A percentile compares a stretch with the other conserved stretches of the same genome.
Evolutionary conservation across 2,888 invertebrate species (phyloP).

Genomic region (Drosophila subsilvestris): DNA sequence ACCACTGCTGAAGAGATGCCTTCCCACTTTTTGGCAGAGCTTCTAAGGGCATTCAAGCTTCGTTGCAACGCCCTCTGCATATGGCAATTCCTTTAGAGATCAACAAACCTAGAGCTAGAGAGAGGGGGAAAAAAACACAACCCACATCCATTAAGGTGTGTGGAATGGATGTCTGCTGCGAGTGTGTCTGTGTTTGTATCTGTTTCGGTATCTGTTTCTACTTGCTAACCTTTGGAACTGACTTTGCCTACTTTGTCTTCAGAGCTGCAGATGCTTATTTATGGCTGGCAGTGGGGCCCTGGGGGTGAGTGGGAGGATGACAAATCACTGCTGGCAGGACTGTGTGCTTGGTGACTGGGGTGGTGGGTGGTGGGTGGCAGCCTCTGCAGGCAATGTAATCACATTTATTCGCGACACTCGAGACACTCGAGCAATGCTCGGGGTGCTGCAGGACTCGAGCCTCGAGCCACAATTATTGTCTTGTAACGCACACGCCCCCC

Average conservation of each 20-base stretch:
- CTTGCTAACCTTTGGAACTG: slow-evolving; percentile 17
- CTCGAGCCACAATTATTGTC: slow-evolving; percentile 67
- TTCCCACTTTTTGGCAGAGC: no score
- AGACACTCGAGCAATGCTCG: slow-evolving; percentile 35
- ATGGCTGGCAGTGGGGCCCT: slow-evolving; percentile 19
- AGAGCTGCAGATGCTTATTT: slow-evolving; percentile 66
- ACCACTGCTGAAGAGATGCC: no score
- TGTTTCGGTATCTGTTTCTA: slow-evolving; percentile 11
- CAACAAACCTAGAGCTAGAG: background rate
- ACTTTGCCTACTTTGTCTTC: slow-evolving; percentile 31
- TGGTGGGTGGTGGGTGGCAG: background rate
- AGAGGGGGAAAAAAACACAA: background rate
- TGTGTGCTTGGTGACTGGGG: slow-evolving; percentile 4
- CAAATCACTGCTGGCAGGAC: slow-evolving; percentile 66
- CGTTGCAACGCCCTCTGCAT: background rate
- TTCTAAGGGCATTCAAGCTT: background rate
- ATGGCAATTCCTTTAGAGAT: background rate
- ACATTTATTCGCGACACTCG: slow-evolving; percentile 75
- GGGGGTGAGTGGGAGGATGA: slow-evolving; percentile 50
- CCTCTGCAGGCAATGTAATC: slow-evolving; percentile 62
- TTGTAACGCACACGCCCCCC: slow-evolving; percentile 64
- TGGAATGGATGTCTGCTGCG: background rate
- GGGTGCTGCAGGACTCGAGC: slow-evolving; percentile 12
- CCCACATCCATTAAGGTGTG: background rate
- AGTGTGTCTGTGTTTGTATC: slow-evolving; percentile 1